Evolutionary conservation across 2,797 vertebrate genomes (phyloP).

Genomic region (Pseudopleuronectes americanus): DNA sequence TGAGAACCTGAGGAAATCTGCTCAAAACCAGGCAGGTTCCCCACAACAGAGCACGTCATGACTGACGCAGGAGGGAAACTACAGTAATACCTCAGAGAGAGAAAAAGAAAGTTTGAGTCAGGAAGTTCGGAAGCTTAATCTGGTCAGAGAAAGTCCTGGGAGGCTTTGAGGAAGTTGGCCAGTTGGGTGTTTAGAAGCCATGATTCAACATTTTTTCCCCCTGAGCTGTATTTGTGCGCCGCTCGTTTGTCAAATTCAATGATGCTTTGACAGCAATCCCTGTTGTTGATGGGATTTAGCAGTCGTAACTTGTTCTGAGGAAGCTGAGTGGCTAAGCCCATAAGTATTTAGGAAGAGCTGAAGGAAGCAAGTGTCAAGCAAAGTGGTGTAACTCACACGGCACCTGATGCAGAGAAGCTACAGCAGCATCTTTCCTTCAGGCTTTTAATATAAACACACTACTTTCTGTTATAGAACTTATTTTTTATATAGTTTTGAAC

Average conservation of each 20-base stretch:
- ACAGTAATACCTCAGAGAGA: conserved; percentile 19
- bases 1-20: background rate
- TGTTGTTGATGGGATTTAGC: conserved; percentile 73
- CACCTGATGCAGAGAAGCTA: conserved; percentile 10
- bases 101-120: conserved; percentile 40
- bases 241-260: conserved; percentile 60
- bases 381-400: conserved; percentile 34
- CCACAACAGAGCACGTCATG: conserved; percentile 14
- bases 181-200: conserved; percentile 55
- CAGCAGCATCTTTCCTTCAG: too few relatives aligned
- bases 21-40: conserved; percentile 13
- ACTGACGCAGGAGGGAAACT: conserved; percentile 15
- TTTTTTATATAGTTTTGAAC: too few relatives aligned
- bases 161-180: conserved; percentile 45
- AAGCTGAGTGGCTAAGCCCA: conserved; percentile 64
- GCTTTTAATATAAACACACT: too few relatives aligned
- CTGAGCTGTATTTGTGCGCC: conserved; percentile 42
- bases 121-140: conserved; percentile 48
- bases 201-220: conserved; percentile 70
- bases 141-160: conserved; percentile 49
- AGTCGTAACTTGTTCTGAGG: conserved; percentile 55
- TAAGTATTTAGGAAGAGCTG: conserved; percentile 58
- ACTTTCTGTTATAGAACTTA: too few relatives aligned
- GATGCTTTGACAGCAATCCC: conserved; percentile 68
- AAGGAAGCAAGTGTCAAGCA: conserved; percentile 46